These are phyloP conservation scores for Crotalus viridis DNA, from an alignment of 2,113 vertebrate species.

Conservation along the genomic window DNA sequence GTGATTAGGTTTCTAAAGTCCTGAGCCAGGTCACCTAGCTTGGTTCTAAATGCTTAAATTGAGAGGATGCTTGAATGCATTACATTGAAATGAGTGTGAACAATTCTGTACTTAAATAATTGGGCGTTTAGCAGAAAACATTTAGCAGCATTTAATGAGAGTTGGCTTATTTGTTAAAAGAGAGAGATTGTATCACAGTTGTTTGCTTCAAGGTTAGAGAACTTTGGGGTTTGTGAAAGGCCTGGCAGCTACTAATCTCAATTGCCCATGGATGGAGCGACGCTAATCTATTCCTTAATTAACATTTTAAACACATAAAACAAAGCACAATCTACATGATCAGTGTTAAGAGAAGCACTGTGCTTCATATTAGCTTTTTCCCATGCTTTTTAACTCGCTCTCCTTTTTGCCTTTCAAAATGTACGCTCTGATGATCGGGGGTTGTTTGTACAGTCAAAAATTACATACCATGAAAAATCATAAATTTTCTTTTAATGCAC, in stretches of 20 bases:
- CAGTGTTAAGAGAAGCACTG: background rate
- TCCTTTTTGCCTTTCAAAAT: background rate
- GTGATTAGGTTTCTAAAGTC: slow-evolving; percentile 70
- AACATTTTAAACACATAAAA: fast-evolving
- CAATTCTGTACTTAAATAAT: slow-evolving; percentile 4
- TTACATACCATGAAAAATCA: background rate
- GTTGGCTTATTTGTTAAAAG: slow-evolving; percentile 24
- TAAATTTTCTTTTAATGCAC: background rate
- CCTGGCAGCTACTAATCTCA: fast-evolving
- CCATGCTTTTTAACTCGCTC: background rate
- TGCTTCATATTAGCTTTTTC: background rate
- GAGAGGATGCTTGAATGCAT: slow-evolving; percentile 60
- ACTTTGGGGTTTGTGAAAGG: fast-evolving
- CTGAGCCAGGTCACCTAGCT: slow-evolving; percentile 64
- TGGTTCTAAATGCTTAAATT: slow-evolving; percentile 64
- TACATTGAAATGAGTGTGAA: slow-evolving; percentile 46
- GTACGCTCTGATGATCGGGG: background rate
- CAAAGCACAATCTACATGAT: background rate
- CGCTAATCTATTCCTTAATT: background rate
- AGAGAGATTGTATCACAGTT: slow-evolving; percentile 45
- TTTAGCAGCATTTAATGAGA: slow-evolving; percentile 71
- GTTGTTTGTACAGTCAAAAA: background rate
- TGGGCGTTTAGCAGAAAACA: slow-evolving; percentile 39
- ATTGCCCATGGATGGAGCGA: fast-evolving
- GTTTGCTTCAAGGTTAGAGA: background rate